Base-by-base conservation (phyloP, 1,140 invertebrate genomes). In the Centruroides sculpturatus region DNA sequence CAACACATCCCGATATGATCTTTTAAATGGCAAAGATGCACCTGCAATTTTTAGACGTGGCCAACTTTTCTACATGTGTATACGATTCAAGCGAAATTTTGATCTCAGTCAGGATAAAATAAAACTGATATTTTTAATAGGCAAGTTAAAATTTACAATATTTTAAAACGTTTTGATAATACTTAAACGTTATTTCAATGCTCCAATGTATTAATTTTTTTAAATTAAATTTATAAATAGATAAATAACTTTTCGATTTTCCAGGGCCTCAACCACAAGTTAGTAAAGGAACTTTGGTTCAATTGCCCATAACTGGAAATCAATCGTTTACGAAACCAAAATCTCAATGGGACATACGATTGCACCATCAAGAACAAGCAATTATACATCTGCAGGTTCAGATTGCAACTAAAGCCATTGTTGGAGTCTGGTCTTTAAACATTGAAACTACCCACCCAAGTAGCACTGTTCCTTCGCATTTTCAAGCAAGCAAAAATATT, bases 361-460 rank as follows among this genome's bases (percentile, higher is more conserved):
- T 83, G 52, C 77, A 77, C 5, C 72, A 76, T 23, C 71, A 76
- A 5, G 74, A 78, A 47, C 76, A 70, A 0, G n/a, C 59, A 5
- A 47, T 64, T 5, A 51, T 64, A 46, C 60, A 59, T 5, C 41
- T 83, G 9, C 74, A 87, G 72, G 80, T 93, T 5, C 83, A 79
- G 9, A 78, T 87, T 3, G 78, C 86, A 0, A 74, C 82, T 0
- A 78, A 84, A 48, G 84, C 85, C 63, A 81, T 87, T 8, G 84
- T 95, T 5, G 89, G 87, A 8, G 83, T 86, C 66, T 95, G 90
- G 89, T 81, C 79, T 54, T 74, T 95, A 61, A 88, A 91, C 46
- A 81, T 93, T 4, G 88, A 92, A 66, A 88, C 88, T 87, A 85
- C 71, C 75, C 85, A 23, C 78, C 79, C 66, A 78, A 80, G 57